phyloP scores from a whole-genome alignment of 30 jellyfish, hydroid and myxozoan genomes.

The Kudoa iwatai region DNA sequence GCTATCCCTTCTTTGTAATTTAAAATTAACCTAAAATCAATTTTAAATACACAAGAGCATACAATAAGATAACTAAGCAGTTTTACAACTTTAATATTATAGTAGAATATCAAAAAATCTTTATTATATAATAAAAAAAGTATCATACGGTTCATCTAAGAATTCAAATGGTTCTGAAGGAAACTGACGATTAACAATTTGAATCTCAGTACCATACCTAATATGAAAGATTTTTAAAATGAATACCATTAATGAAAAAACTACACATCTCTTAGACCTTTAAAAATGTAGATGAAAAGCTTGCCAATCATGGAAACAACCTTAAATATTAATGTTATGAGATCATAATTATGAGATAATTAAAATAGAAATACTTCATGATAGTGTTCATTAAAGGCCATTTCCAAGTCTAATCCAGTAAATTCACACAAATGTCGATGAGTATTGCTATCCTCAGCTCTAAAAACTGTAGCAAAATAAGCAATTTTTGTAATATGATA shows the following conservation, averaged over 20 bases:
- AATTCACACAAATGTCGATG: slow-evolving; percentile 95
- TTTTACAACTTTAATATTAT: background rate
- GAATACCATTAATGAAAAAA: background rate
- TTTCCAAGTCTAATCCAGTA: slow-evolving; percentile 86
- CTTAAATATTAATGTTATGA: slow-evolving; percentile 7
- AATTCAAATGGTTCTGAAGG: slow-evolving; percentile 86
- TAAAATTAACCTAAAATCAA: slow-evolving; percentile 16
- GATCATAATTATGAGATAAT: background rate
- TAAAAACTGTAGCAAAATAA: slow-evolving; percentile 8
- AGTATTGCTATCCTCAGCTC: slow-evolving; percentile 98
- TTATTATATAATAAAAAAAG: background rate
- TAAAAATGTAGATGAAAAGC: slow-evolving; percentile 40
- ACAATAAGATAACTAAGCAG: too few species aligned
- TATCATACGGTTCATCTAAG: slow-evolving; percentile 41
- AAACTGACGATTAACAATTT: slow-evolving; percentile 47
- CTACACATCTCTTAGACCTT: slow-evolving; percentile 65
- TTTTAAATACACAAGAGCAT: background rate
- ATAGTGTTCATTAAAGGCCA: slow-evolving; percentile 83
- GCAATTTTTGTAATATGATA: background rate
- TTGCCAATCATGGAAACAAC: slow-evolving; percentile 52
- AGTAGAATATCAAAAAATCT: too few species aligned
- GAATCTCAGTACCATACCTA: slow-evolving; percentile 33
- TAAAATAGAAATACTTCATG: slow-evolving; percentile 24
- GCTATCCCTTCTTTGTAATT: slow-evolving; percentile 55
- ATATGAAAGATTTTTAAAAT: background rate